Percentiles rank a stretch among this genome's conserved stretches.
phyloP scores from a whole-genome alignment of 2,888 invertebrate genomes.

The Brenthis daphne region DNA sequence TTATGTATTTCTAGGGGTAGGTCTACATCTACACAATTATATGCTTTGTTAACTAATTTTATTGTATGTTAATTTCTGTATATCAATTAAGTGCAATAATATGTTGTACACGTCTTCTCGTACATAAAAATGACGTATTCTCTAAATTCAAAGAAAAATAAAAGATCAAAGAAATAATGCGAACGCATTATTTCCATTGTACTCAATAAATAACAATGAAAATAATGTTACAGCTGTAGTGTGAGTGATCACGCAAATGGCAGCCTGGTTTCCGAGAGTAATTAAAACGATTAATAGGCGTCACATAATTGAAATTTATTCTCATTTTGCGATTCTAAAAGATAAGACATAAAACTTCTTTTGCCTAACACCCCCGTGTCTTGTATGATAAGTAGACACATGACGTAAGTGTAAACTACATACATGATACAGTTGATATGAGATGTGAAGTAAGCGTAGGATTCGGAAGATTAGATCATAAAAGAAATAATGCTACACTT shows the following conservation, averaged over 20 bases:
- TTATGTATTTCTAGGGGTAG: too few relatives aligned
- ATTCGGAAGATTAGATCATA: constrained; percentile 14
- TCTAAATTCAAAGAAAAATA: too few relatives aligned
- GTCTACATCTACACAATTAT: too few relatives aligned
- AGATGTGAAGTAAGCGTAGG: constrained; percentile 9
- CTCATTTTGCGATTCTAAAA: not conserved
- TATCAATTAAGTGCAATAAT: too few relatives aligned
- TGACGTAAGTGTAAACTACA: constrained; percentile 28
- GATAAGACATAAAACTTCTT: not conserved
- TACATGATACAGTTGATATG: constrained; percentile 19
- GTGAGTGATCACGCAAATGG: constrained; percentile 3
- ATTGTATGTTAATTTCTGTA: too few relatives aligned
- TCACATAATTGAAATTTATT: not conserved
- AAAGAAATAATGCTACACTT: not conserved
- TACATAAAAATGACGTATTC: too few relatives aligned
- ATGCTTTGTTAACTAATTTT: too few relatives aligned
- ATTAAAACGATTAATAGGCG: not conserved
- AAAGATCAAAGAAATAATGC: too few relatives aligned
- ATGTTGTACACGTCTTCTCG: too few relatives aligned
- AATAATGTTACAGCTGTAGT: not conserved
- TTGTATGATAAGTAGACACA: constrained; percentile 22
- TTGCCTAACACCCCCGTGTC: constrained; percentile 19
- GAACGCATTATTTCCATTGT: not conserved
- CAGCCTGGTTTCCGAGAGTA: constrained; percentile 4
- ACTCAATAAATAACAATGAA: not conserved